Percentiles rank a stretch among this genome's conserved stretches.
These are phyloP conservation scores for Noctua janthe DNA, from an alignment of 2,888 invertebrate genomes.

Conservation along the genomic window DNA sequence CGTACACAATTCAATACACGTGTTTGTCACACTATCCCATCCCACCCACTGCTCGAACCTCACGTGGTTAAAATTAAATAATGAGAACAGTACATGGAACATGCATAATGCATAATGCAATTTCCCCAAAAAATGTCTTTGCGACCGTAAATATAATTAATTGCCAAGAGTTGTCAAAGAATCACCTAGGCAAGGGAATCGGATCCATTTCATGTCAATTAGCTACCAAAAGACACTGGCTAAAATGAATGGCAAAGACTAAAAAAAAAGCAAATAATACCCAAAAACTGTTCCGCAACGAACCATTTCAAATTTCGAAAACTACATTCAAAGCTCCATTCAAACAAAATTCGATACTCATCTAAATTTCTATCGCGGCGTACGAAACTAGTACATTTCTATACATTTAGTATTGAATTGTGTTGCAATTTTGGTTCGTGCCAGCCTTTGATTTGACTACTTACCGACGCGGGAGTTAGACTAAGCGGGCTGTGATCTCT, in stretches of 20 bases:
- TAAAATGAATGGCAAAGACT: background rate
- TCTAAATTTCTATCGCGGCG: constrained; percentile 36
- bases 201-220: background rate
- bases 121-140: background rate
- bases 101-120: too few species aligned
- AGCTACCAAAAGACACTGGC: background rate
- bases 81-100: too few species aligned
- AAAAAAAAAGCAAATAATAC: background rate
- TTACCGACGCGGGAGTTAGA: constrained; percentile 56
- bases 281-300: constrained; percentile 1
- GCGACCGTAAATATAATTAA: background rate
- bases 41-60: too few species aligned
- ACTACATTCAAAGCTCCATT: constrained; percentile 13
- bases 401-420: constrained; percentile 45
- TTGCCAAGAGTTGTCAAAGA: background rate
- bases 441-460: constrained; percentile 64
- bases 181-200: background rate
- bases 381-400: constrained; percentile 36
- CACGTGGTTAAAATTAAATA: too few species aligned
- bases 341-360: constrained; percentile 38
- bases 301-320: constrained; percentile 31
- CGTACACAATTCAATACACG: too few species aligned
- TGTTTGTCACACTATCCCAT: too few species aligned
- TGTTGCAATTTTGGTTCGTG: constrained; percentile 63
- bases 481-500: constrained; percentile 53